Percentiles rank a stretch among this genome's conserved stretches.
These are phyloP conservation scores for Drosophila nr. perissopoda DNA, from an alignment of 2,888 invertebrate genomes.

Conservation along the genomic window DNA sequence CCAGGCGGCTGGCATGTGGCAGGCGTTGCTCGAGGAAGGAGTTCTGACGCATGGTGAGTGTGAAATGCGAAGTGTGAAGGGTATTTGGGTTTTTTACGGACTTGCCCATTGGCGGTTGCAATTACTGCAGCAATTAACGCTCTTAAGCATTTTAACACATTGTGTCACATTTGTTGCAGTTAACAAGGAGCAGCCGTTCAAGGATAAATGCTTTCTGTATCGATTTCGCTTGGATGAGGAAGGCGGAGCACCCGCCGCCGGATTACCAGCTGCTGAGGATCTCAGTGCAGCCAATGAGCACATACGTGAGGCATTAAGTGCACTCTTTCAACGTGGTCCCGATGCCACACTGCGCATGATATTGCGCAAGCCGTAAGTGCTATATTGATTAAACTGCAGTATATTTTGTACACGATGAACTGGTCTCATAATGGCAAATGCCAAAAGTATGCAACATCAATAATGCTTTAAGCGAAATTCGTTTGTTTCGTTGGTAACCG, in stretches of 20 bases:
- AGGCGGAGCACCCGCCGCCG: conserved; percentile 86
- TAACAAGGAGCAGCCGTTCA: conserved; percentile 91
- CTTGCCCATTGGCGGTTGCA: conserved; percentile 7
- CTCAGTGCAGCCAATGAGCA: conserved; percentile 89
- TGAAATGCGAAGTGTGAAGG: conserved; percentile 10
- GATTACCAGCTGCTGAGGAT: conserved; percentile 87
- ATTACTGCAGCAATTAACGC: conserved; percentile 36
- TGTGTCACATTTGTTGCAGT: conserved; percentile 85
- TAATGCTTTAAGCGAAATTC: conserved; percentile 8
- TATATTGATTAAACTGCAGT: conserved; percentile 6
- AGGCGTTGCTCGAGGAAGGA: conserved; percentile 92
- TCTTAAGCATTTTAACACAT: conserved; percentile 36
- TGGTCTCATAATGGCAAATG: neutral
- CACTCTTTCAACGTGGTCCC: conserved; percentile 90
- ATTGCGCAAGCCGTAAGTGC: conserved; percentile 90
- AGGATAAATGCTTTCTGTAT: conserved; percentile 93
- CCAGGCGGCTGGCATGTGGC: conserved; percentile 93
- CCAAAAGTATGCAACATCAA: conserved; percentile 18
- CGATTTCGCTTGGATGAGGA: conserved; percentile 92
- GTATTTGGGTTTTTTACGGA: neutral
- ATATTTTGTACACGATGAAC: neutral
- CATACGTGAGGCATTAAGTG: conserved; percentile 88
- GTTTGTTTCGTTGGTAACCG: neutral
- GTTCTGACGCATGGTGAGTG: conserved; percentile 90
- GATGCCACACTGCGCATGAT: conserved; percentile 93